Evolutionary conservation across 2,888 invertebrate genomes (phyloP), one percentile per base, ranked within the genome.

Genomic region (Rugalucina vietnamica): DNA sequence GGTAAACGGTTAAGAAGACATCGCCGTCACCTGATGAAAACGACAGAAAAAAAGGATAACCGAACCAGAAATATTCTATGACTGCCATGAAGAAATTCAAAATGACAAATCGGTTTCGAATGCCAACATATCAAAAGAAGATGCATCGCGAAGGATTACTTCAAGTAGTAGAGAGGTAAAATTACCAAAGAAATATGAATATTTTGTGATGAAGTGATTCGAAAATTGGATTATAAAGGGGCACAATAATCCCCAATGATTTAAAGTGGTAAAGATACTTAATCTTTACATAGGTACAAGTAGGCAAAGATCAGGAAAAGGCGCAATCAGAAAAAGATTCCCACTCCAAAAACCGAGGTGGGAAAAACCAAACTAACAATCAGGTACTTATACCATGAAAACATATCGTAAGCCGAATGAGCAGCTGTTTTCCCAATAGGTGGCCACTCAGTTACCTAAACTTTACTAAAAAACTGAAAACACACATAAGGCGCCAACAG

Each of bases 131-230:
- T 60, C 60, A 60, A 60, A 60, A n/a, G n/a, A 60, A 18, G 18
- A 27, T 60, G 60, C 3, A 8, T 3, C 60, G 29, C 27, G 18
- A 27, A 60, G 18, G 5, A 29, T 27, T 27, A 60, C 60, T 18
- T 60, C 60, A 18, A 60, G 60, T 60, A 29, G 60, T 27, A 60
- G 60, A 60, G 27, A 60, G 29, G 29, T 60, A 18, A 60, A 60
- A 60, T 10, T 60, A 5, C 60, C 60, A 60, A 60, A 60, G 29
- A 24, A 27, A 8, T 60, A 27, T 27, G 60, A 60, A 18, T 27
- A 60, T 24, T 60, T 27, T 60, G 60, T 60, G 27, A 60, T 60
- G 60, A 60, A 60, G 60, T 60, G 60, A 60, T 60, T 60, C 60
- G 3, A 24, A 60, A 27, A 29, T 60, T 60, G 60, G 29, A 60